Percentiles rank a stretch among this genome's conserved stretches.
Conservation (phyloP, 2,888 invertebrate species). For the Philonicus albiceps region DNA sequence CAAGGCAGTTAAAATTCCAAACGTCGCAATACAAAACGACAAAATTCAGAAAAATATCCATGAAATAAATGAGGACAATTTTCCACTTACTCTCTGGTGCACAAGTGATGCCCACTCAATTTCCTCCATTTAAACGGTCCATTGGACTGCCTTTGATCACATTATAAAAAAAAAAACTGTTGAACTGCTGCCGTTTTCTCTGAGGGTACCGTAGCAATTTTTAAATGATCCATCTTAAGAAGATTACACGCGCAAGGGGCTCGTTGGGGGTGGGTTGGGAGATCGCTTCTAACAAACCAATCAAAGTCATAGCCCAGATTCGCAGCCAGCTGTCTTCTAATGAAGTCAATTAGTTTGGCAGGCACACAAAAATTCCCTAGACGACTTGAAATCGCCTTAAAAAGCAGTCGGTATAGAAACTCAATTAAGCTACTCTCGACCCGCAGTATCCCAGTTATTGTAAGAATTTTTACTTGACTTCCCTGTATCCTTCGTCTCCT, state of each 20-base stretch:
- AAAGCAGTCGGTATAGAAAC: conserved; percentile 44
- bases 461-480: conserved; percentile 16
- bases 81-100: not conserved
- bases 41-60: not conserved
- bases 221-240: conserved; percentile 21
- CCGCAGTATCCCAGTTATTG: not conserved
- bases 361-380: conserved; percentile 33
- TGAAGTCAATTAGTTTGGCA: conserved; percentile 46
- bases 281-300: conserved; percentile 34
- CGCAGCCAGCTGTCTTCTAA: conserved; percentile 45
- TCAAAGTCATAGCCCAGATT: conserved; percentile 44
- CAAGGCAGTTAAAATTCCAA: not conserved
- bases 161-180: conserved; percentile 16
- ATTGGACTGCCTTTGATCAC: not conserved
- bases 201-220: not conserved
- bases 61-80: not conserved
- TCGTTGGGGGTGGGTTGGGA: not conserved
- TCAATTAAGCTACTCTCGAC: conserved; percentile 43
- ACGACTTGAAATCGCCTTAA: conserved; percentile 45
- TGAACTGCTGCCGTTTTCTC: not conserved
- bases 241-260: conserved; percentile 17
- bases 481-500: not conserved
- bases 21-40: not conserved
- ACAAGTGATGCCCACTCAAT: not conserved
- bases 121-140: not conserved